Evolutionary conservation across 2,888 invertebrate species (phyloP), one percentile per base, ranked within the genome.

Genomic region (Tetranychus piercei): DNA sequence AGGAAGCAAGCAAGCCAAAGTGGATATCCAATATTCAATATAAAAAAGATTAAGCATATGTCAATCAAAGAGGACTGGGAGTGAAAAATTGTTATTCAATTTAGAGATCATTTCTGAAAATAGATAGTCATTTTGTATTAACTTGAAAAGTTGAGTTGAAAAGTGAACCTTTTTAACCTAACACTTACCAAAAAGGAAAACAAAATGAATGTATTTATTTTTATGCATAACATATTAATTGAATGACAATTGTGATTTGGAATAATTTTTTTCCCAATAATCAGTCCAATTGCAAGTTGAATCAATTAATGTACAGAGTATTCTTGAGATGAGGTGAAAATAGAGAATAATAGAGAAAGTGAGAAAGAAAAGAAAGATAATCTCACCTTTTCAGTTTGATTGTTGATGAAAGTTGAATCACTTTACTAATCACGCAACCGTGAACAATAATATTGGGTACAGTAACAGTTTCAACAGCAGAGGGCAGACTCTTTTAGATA

Each of bases 371-470:
- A 55, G 15, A 15, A 55, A 15, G 15, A 55, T 55, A 15, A 15
- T 55, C 55, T 55, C 34, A 55, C 55, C 55, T 55, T 55, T 15
- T 55, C 55, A 15, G 11, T 15, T 55, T 55, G 55, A 55, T 55
- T 55, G 11, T 55, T 55, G 55, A 55, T 55, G 55, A 55, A 55
- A 55, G 55, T 55, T 55, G 55, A 55, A 55, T 55, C 55, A 55
- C 55, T 55, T 55, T 55, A 55, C 55, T 55, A 55, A 55, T 55
- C 55, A 55, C 55, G 55, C 55, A 55, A 55, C 55, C 55, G 55
- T 55, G 55, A 55, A 55, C 55, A 55, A 55, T 55, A 55, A 55
- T 55, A 55, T 55, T 55, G 55, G 9, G 55, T 7, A 55, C 55
- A 55, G 55, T 15, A 55, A 55, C 55, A 55, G 55, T 55, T 55